Percentiles rank a stretch among this genome's conserved stretches.
Evolutionary conservation across 1,140 invertebrate species (phyloP).

Genomic region (Aphelenchoides besseyi): DNA sequence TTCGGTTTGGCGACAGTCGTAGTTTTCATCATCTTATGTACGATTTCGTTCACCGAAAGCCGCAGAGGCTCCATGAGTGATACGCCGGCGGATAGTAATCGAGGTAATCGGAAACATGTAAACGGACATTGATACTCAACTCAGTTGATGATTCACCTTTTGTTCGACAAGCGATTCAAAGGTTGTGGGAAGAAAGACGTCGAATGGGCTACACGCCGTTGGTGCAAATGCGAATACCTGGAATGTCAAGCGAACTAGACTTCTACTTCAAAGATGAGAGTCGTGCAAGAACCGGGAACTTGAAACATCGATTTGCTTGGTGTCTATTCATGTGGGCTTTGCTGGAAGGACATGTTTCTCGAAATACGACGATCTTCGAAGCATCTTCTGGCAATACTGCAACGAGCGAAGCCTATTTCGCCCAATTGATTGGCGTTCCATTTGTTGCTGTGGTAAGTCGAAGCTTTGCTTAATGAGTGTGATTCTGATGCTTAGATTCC

Average conservation of each 20-base stretch:
- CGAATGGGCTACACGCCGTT: conserved; percentile 42
- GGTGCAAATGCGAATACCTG: conserved; percentile 19
- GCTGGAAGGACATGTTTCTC: conserved; percentile 38
- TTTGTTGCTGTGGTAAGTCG: conserved; percentile 47
- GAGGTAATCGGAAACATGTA: no score
- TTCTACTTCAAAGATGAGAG: conserved; percentile 50
- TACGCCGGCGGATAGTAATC: neutral
- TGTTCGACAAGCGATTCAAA: conserved; percentile 26
- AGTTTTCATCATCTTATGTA: neutral
- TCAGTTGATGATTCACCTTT: conserved; percentile 18
- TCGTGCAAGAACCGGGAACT: conserved; percentile 31
- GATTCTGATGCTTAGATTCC: conserved; percentile 34
- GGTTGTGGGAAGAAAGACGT: conserved; percentile 36
- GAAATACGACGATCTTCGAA: conserved; percentile 47
- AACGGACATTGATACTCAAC: neutral
- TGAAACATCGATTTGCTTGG: conserved; percentile 53
- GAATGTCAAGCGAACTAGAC: conserved; percentile 38
- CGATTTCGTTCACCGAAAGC: neutral
- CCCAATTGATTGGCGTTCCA: conserved; percentile 35
- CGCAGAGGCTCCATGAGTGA: neutral
- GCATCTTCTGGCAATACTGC: conserved; percentile 53
- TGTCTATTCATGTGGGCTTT: conserved; percentile 49
- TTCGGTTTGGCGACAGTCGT: no score
- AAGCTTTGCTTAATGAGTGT: neutral
- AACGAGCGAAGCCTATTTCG: conserved; percentile 49